Percentiles rank a stretch among this genome's conserved stretches.
These are phyloP conservation scores for Heteromormyrus szaboi DNA, from an alignment of 2,797 vertebrate species.

Conservation along the genomic window DNA sequence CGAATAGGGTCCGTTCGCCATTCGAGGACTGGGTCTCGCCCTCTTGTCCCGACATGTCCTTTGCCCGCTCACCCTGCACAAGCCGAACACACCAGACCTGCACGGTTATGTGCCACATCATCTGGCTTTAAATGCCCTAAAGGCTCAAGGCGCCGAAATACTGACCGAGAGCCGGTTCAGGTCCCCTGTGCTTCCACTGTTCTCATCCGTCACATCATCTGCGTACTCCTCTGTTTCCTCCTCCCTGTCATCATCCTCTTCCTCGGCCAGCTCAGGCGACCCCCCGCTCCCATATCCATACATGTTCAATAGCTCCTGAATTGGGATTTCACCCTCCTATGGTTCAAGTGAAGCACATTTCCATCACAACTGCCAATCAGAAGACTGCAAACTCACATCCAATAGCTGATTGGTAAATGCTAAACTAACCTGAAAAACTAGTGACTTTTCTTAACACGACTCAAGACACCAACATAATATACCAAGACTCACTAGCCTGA, in stretches of 20 bases:
- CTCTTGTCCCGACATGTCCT: conserved; percentile 71
- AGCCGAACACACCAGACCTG: neutral
- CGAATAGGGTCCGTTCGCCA: conserved; percentile 74
- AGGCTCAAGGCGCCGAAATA: neutral
- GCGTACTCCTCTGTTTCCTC: conserved; percentile 63
- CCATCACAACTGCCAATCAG: neutral
- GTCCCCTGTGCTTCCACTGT: conserved; percentile 82
- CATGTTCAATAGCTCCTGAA: conserved; percentile 87
- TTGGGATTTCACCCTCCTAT: conserved; percentile 95
- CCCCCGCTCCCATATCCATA: conserved; percentile 84
- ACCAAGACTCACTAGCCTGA: neutral
- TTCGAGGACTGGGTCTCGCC: conserved; percentile 72
- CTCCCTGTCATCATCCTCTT: conserved; percentile 77
- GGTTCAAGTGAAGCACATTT: neutral
- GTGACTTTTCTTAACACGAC: neutral
- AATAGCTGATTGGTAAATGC: neutral
- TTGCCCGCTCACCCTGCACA: conserved; percentile 68
- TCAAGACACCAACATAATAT: neutral
- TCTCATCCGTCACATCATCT: conserved; percentile 67
- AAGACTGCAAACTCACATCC: neutral
- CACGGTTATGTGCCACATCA: neutral
- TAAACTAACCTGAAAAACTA: neutral
- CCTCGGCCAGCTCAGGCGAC: conserved; percentile 82
- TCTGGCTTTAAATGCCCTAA: neutral
- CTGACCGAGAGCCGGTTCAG: conserved; percentile 59